Base-by-base conservation (phyloP, 2,888 invertebrate genomes). In the Eupithecia exiguata region DNA sequence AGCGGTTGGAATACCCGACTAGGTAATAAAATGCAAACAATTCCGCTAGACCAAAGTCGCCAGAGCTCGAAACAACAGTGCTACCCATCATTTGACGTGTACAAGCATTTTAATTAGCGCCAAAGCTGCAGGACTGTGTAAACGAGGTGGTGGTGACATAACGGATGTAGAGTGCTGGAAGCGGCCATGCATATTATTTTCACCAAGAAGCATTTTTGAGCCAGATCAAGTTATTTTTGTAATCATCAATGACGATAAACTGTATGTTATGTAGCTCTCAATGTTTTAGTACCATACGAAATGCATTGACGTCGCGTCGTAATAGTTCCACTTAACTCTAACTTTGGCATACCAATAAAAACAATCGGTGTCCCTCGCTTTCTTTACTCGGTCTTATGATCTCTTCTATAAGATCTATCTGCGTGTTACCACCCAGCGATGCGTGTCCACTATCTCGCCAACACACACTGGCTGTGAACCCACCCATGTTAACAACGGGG, bases 91-190 rank as follows among this genome's bases (percentile, higher is more conserved):
- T 87, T 83, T 84, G 84, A 85, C 84, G 82, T 80, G 79, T 79
- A 82, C 81, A 74, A 81, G 83, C 79, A 80, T 84, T 88, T 86
- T 87, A 87, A 89, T 87, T 86, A 88, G 81, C 77, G 70, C 71
- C 77, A 71, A 76, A 77, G 79, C 81, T 79, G 78, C 80, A 77
- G 80, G 77, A 82, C 84, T 87, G 76, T 83, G 85, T 83, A 84
- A 83, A 85, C 84, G 79, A 80, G 80, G 81, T 76, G 80, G 74
- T 71, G 74, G 76, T 74, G 76, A 70, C 74, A 76, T 68, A 43
- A 72, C 79, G 62, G 30, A 65, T 78, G 66, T 49, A 30, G 77
- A 77, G 6, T 35, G 16, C 65, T 18, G 38, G 62, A 62, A 62
- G 35, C 35, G 62, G 53, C 14, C 53, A 0, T 53, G 21, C 30